Evolutionary conservation across 2,113 vertebrate species (phyloP).

Genomic region (Bombycilla garrulus): DNA sequence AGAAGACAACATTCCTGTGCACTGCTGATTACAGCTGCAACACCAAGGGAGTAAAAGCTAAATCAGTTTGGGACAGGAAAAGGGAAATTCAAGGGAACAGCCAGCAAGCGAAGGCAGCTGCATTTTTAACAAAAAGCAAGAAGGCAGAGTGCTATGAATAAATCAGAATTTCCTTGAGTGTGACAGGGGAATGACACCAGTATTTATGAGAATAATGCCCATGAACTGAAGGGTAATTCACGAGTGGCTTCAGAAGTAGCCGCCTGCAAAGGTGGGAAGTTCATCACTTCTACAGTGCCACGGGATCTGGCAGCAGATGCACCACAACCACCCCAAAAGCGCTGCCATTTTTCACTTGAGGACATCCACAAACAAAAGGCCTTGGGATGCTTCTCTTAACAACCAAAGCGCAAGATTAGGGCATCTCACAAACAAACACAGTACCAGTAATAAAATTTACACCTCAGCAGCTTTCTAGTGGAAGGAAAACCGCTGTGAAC

Average conservation of each 20-base stretch:
- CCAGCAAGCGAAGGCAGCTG: not conserved
- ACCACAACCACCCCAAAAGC: not conserved
- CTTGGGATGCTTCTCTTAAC: not conserved
- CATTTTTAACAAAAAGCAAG: not conserved
- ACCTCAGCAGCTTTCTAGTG: not conserved
- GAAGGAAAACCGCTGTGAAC: not conserved
- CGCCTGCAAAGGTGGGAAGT: not conserved
- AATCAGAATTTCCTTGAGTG: constrained; percentile 20
- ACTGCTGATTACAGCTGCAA: not conserved
- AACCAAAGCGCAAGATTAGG: not conserved
- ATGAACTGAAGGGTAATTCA: not conserved
- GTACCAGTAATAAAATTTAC: not conserved
- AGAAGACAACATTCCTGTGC: not conserved
- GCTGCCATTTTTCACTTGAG: fast-evolving
- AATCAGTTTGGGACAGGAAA: constrained; percentile 14
- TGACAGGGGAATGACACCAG: constrained; percentile 18
- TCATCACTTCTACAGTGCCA: not conserved
- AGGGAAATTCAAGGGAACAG: constrained; percentile 7
- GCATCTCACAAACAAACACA: not conserved
- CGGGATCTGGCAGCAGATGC: not conserved
- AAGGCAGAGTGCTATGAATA: not conserved
- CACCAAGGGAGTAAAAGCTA: not conserved
- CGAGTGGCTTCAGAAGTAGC: not conserved
- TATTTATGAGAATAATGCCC: constrained; percentile 20
- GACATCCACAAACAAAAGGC: not conserved